Evolutionary conservation across 2,113 vertebrate species (phyloP).

Genomic region (Campylomormyrus tamandua): DNA sequence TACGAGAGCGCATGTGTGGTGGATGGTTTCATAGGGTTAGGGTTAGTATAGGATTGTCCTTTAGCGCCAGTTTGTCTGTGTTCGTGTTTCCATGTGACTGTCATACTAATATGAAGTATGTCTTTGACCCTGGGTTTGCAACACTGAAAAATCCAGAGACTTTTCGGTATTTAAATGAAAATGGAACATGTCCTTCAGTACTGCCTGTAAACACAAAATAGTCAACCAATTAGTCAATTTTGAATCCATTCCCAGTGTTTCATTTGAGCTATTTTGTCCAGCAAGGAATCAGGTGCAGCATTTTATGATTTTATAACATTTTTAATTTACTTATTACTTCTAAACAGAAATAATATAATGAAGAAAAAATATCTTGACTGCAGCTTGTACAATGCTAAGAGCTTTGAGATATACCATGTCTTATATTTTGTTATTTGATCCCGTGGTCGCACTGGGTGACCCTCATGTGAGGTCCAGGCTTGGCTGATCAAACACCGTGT

Average conservation of each 20-base stretch:
- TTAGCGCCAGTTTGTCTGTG: background rate
- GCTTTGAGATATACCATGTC: background rate
- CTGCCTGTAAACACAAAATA: background rate
- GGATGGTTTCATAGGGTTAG: background rate
- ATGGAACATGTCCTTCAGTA: background rate
- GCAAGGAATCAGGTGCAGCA: background rate
- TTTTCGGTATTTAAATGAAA: background rate
- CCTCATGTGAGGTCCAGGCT: background rate
- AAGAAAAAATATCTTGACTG: background rate
- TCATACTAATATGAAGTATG: background rate
- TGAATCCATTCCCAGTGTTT: background rate
- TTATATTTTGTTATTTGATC: background rate
- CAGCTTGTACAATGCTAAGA: background rate
- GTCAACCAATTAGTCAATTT: background rate
- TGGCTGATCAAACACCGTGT: background rate
- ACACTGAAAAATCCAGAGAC: background rate
- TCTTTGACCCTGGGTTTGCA: background rate
- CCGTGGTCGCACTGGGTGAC: background rate
- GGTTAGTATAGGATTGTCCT: background rate
- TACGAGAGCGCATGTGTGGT: background rate
- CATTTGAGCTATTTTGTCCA: background rate
- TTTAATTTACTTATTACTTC: background rate
- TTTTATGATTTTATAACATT: background rate
- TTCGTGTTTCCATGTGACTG: background rate
- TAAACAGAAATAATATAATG: background rate